Percentiles rank a stretch among this genome's conserved stretches.
phyloP scores from a whole-genome alignment of 2,113 vertebrate genomes.

The Rhadina sibilatrix region DNA sequence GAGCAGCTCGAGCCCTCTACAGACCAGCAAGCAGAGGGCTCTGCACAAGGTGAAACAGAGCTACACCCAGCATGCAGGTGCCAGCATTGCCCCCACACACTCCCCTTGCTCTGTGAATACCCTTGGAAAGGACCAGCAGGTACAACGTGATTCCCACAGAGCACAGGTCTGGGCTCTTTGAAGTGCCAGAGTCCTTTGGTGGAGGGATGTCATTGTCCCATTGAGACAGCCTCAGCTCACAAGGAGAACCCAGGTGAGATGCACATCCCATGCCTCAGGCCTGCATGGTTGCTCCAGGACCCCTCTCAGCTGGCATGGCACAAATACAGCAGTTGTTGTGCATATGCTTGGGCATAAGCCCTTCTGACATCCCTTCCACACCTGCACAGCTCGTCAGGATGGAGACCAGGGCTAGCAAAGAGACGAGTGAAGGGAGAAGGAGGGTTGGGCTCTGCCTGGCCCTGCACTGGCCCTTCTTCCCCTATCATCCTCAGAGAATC shows the following conservation, averaged over 20 bases:
- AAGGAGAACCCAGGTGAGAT: not conserved
- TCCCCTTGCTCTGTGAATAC: accelerated
- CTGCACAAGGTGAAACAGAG: accelerated
- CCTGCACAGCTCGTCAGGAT: not conserved
- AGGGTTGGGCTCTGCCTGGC: not conserved
- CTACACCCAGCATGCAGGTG: not conserved
- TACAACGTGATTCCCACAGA: accelerated
- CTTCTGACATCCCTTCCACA: not conserved
- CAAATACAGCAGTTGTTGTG: no score
- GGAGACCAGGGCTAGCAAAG: not conserved
- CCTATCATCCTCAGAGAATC: not conserved
- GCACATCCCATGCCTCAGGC: accelerated
- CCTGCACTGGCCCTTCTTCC: accelerated
- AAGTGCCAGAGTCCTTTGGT: not conserved
- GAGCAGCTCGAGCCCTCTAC: accelerated
- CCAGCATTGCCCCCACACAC: accelerated
- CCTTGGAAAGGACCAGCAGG: not conserved
- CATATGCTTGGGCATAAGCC: not conserved
- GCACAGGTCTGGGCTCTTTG: no score
- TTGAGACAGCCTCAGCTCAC: not conserved
- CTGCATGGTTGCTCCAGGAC: accelerated
- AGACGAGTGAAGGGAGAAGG: no score
- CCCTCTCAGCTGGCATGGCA: not conserved
- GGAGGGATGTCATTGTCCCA: not conserved
- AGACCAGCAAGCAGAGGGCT: not conserved